Conservation (phyloP, 2,888 invertebrate species). For the Phengaris arion region DNA sequence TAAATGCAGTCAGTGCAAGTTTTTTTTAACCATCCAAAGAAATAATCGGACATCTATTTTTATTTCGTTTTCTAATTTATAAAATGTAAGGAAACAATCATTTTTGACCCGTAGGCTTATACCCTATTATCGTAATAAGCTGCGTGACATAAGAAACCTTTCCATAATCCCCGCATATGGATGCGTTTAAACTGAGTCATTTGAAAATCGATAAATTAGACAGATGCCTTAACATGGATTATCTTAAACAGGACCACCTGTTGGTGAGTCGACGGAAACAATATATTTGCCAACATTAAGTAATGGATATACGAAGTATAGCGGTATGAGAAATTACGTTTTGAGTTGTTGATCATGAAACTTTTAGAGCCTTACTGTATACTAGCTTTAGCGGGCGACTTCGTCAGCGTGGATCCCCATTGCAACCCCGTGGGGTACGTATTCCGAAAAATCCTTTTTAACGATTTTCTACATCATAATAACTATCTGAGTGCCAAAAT, state of each 20-base stretch:
- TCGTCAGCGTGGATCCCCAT: too few relatives aligned
- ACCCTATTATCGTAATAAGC: slow-evolving; percentile 1
- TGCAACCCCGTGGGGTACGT: too few relatives aligned
- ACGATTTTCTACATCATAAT: too few relatives aligned
- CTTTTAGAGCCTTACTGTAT: too few relatives aligned
- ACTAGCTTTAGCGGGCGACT: too few relatives aligned
- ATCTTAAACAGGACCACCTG: slow-evolving; percentile 73
- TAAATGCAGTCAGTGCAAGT: too few relatives aligned
- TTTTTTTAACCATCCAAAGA: too few relatives aligned
- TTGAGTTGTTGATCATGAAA: neutral
- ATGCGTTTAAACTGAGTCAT: slow-evolving; percentile 52
- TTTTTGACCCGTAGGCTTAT: neutral
- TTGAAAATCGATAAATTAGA: slow-evolving; percentile 58
- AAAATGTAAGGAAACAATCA: slow-evolving; percentile 3
- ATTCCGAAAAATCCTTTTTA: too few relatives aligned
- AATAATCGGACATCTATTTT: neutral
- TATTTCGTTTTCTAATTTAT: neutral
- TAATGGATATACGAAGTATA: slow-evolving; percentile 37
- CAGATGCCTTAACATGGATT: slow-evolving; percentile 67
- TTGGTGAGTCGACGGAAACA: slow-evolving; percentile 62
- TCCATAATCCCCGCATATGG: slow-evolving; percentile 58
- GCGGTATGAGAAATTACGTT: slow-evolving; percentile 37
- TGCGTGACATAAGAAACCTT: slow-evolving; percentile 28
- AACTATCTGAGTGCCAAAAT: too few relatives aligned
- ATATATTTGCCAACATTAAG: slow-evolving; percentile 49